Evolutionary conservation across 2,797 vertebrate genomes (phyloP).

Genomic region (Amazona ochrocephala): DNA sequence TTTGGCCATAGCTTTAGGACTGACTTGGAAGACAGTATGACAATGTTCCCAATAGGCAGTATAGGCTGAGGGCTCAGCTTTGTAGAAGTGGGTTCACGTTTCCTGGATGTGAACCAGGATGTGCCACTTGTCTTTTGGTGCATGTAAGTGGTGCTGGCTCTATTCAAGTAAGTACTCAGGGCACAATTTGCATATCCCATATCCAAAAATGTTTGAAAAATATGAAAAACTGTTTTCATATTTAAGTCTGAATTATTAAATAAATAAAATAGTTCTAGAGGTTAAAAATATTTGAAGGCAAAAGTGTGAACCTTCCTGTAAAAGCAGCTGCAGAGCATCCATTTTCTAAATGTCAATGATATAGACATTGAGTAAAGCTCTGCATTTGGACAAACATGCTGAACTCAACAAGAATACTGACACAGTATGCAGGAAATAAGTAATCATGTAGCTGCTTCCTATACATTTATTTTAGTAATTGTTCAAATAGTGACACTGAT

Average conservation of each 20-base stretch:
- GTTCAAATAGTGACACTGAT: slow-evolving; percentile 24
- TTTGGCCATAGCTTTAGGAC: neutral
- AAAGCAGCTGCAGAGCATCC: neutral
- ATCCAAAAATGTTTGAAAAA: no score
- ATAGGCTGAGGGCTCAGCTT: neutral
- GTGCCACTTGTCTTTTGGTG: no score
- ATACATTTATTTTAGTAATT: slow-evolving; percentile 19
- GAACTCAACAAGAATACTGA: slow-evolving; percentile 22
- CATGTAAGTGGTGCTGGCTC: neutral
- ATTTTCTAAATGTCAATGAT: neutral
- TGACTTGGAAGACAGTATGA: neutral
- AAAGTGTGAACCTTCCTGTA: neutral
- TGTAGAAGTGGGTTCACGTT: neutral
- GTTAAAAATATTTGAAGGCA: neutral
- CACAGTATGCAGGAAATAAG: slow-evolving; percentile 7
- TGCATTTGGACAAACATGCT: neutral
- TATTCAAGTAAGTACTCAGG: neutral
- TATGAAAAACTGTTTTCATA: neutral
- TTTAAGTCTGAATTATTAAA: neutral
- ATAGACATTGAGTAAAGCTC: neutral
- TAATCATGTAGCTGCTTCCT: slow-evolving; percentile 19
- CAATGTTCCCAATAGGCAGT: neutral
- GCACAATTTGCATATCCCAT: neutral
- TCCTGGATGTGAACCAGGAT: neutral
- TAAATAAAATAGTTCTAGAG: neutral